Percentiles rank a stretch among this genome's conserved stretches.
Evolutionary conservation across 2,888 invertebrate genomes (phyloP).

Genomic region (Papilio protenor): DNA sequence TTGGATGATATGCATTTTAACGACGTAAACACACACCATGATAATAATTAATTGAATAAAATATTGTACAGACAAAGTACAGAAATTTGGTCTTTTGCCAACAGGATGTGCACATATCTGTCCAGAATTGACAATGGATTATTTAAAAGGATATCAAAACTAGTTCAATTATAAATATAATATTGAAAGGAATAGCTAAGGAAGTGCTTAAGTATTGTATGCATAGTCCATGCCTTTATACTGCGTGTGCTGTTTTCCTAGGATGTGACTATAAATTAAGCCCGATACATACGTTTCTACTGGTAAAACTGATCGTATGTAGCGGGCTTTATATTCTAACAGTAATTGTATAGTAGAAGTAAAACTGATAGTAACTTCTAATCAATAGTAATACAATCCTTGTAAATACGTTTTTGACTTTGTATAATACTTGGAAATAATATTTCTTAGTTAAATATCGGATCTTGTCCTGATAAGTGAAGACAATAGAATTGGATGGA

Average conservation of each 20-base stretch:
- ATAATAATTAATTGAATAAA: background rate
- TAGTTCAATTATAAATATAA: background rate
- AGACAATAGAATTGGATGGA: conserved; percentile 19
- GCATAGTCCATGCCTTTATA: background rate
- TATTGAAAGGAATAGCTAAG: background rate
- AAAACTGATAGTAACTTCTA: background rate
- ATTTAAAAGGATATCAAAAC: conserved; percentile 15
- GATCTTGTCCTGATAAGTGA: background rate
- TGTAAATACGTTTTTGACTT: background rate
- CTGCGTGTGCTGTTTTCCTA: background rate
- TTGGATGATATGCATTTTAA: no score
- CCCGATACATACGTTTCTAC: no score
- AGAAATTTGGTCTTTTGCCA: background rate
- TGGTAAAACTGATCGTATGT: no score
- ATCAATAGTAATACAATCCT: background rate
- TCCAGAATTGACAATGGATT: background rate
- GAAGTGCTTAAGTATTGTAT: background rate
- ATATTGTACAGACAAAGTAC: background rate
- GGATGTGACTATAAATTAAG: background rate
- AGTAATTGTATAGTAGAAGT: background rate
- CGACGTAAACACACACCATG: no score
- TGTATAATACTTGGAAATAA: background rate
- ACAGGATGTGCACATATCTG: background rate
- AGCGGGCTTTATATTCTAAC: no score
- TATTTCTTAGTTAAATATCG: background rate